Conservation (phyloP, 2,888 invertebrate genomes). For the Chrysolina americana region DNA sequence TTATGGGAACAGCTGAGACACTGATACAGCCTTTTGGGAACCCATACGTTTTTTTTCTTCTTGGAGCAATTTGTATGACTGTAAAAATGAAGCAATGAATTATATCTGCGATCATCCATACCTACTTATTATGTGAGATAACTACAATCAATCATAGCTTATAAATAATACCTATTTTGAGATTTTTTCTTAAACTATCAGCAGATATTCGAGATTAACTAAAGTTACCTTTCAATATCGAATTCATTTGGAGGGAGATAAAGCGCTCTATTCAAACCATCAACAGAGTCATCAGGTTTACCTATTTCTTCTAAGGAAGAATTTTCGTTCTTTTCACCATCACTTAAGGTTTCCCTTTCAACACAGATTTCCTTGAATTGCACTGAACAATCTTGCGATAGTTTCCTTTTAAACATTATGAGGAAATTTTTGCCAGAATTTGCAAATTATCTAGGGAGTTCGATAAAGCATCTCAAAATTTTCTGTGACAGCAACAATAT, state of each 20-base stretch:
- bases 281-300: not conserved
- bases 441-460: too few relatives aligned
- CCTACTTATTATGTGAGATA: too few relatives aligned
- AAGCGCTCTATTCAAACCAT: not conserved
- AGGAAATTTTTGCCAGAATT: not conserved
- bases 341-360: not conserved
- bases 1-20: not conserved
- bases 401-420: not conserved
- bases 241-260: not conserved
- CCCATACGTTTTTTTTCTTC: not conserved
- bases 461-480: too few relatives aligned
- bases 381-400: not conserved
- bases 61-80: not conserved
- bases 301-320: not conserved
- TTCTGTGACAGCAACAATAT: too few relatives aligned
- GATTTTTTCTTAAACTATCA: not conserved
- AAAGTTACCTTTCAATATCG: not conserved
- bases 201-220: not conserved
- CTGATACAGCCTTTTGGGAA: slow-evolving; percentile 1
- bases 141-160: too few relatives aligned
- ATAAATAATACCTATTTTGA: not conserved
- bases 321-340: not conserved
- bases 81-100: not conserved
- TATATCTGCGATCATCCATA: too few relatives aligned
- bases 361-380: not conserved